A percentile compares a stretch with the other conserved stretches of the same genome.
These are phyloP conservation scores for Babyrousa celebensis DNA, from an alignment of 2,797 vertebrate species.

Conservation along the genomic window DNA sequence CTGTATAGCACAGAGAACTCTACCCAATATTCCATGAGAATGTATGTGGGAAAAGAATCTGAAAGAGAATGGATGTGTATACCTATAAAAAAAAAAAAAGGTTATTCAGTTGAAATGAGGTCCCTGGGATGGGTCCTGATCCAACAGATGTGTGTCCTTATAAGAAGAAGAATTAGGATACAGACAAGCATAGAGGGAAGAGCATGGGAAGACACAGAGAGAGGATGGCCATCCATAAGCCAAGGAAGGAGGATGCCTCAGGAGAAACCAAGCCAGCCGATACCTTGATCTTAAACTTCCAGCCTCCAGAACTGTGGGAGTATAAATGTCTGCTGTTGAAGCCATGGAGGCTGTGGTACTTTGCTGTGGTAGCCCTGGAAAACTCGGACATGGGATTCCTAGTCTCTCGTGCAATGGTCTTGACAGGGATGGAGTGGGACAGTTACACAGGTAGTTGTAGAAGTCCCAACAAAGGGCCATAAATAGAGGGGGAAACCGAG, in stretches of 20 bases:
- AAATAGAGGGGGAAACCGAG: too few relatives aligned
- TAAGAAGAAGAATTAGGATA: background rate
- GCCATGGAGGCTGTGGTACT: accelerated
- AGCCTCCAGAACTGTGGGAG: background rate
- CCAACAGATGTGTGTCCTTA: background rate
- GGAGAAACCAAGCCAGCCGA: background rate
- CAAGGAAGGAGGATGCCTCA: background rate
- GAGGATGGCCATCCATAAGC: accelerated
- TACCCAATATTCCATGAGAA: too few relatives aligned
- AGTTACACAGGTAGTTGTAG: too few relatives aligned
- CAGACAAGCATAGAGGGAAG: background rate
- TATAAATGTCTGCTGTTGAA: background rate
- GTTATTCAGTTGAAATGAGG: background rate
- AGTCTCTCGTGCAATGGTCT: background rate
- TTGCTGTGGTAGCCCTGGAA: background rate
- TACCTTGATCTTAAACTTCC: background rate
- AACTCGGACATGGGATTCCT: accelerated
- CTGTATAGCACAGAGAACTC: too few relatives aligned
- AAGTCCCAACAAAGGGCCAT: too few relatives aligned
- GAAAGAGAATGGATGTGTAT: too few relatives aligned
- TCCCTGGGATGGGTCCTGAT: background rate
- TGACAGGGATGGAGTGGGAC: too few relatives aligned
- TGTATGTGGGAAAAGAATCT: too few relatives aligned
- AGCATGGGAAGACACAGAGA: background rate
- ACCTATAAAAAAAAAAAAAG: too few relatives aligned